Base-by-base conservation (phyloP, 2,113 vertebrate genomes). In the Madoqua kirkii region DNA sequence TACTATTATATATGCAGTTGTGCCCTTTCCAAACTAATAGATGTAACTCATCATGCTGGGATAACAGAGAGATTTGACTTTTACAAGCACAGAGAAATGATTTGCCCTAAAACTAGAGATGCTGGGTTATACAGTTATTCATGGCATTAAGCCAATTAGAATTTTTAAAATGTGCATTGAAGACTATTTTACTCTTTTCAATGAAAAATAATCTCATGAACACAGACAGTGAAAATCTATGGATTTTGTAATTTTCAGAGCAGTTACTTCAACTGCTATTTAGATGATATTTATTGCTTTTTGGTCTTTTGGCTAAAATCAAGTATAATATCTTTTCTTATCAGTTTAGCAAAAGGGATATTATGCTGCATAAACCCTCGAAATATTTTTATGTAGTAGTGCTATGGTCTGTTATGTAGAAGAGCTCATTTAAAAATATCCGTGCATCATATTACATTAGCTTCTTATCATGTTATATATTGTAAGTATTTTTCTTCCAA, bases 201-300 rank as follows among this genome's bases (percentile, higher is more conserved):
- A n/a, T 92, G 7, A 97, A 89, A 19, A 90, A 55, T 87, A 93
- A 86, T 97, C 57, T 89, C 27, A 67, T 29, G 59, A 90, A 93
- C 50, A 57, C 2, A 31, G 55, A 86, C 43, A 83, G n/a, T 17
- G 12, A 94, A 33, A 97, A 87, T 90, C 36, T 82, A 88, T 87
- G 45, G n/a, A 78, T 83, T 97, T 97, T 90, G 50, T 4, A 40
- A 78, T 95, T 97, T 85, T 78, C 25, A 60, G 50, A 93, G 50
- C 10, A 48, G 33, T 91, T 57, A 52, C 82, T 95, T 96, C 81
- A 96, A 87, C 88, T 95, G 84, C 36, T 43, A 93, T 88, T 96
- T 93, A 57, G 81, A 7, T 43, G 54, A 48, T 60, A 87, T 84
- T 87, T 91, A 55, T 54, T 83, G 48, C 10, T n/a, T 81, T 48